Percentiles rank a stretch among this genome's conserved stretches.
Evolutionary conservation across 2,797 vertebrate species (phyloP).

Genomic region (Tympanoctomys barrerae): DNA sequence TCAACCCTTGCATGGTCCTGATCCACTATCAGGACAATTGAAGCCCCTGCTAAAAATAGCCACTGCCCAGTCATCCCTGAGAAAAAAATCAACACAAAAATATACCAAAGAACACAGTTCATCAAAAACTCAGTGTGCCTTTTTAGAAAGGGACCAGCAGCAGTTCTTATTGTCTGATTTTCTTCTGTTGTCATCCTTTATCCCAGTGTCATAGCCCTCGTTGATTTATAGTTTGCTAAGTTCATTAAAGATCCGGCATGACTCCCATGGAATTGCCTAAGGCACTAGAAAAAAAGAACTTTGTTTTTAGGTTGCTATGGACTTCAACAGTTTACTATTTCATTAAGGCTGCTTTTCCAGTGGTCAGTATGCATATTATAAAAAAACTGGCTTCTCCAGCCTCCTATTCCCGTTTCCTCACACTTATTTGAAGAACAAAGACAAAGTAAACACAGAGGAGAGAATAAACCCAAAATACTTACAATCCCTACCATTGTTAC

Average conservation of each 20-base stretch:
- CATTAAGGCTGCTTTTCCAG: constrained; percentile 85
- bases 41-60: constrained; percentile 82
- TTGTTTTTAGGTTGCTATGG: constrained; percentile 74
- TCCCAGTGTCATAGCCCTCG: constrained; percentile 79
- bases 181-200: constrained; percentile 69
- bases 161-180: constrained; percentile 45
- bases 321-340: constrained; percentile 84
- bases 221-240: constrained; percentile 87
- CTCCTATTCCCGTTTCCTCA: not conserved
- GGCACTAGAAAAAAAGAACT: constrained; percentile 85
- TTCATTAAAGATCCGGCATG: constrained; percentile 85
- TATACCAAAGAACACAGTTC: not conserved
- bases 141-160: not conserved
- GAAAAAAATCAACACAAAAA: constrained; percentile 65
- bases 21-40: constrained; percentile 82
- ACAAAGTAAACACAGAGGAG: not conserved
- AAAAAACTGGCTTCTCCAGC: not conserved
- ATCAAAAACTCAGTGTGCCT: not conserved
- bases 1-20: constrained; percentile 80
- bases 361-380: constrained; percentile 76
- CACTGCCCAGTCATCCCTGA: constrained; percentile 71
- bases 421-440: constrained; percentile 42
- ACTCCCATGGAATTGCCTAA: constrained; percentile 86
- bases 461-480: not conserved
- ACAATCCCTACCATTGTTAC: not conserved